Evolutionary conservation across 2,888 invertebrate species (phyloP).

Genomic region (Odontocerum albicorne): DNA sequence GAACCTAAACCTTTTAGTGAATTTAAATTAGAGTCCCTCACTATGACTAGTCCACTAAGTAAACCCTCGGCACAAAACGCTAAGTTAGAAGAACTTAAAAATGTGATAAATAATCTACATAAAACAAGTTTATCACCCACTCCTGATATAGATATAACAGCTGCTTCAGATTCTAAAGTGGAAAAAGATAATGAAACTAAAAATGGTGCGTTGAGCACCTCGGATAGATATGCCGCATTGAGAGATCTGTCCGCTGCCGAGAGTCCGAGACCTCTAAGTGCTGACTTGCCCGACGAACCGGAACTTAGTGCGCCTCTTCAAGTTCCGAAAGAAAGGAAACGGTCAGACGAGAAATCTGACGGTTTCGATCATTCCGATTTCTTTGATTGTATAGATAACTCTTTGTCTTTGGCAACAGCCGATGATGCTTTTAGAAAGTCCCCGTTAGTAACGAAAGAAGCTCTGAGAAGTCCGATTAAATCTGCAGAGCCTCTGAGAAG

Average conservation of each 20-base stretch:
- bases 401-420: conserved; percentile 54
- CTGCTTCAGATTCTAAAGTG: conserved; percentile 40
- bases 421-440: conserved; percentile 57
- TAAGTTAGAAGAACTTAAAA: conserved; percentile 38
- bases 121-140: conserved; percentile 34
- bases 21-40: conserved; percentile 28
- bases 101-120: conserved; percentile 32
- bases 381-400: conserved; percentile 58
- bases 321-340: conserved; percentile 53
- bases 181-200: conserved; percentile 50
- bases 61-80: conserved; percentile 19
- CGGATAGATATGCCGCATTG: conserved; percentile 80
- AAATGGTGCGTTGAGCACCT: conserved; percentile 52
- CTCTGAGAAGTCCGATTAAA: conserved; percentile 42
- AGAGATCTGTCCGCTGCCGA: conserved; percentile 71
- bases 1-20: conserved; percentile 18
- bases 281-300: conserved; percentile 54
- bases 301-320: conserved; percentile 50
- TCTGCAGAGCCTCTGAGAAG: conserved; percentile 39
- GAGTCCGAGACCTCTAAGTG: conserved; percentile 45
- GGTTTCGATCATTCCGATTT: conserved; percentile 57
- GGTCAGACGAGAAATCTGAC: conserved; percentile 57
- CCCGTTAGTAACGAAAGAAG: conserved; percentile 44
- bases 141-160: conserved; percentile 50
- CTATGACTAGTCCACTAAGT: background rate